Conservation (phyloP, 2,113 vertebrate genomes). For the Sylvilagus bachmani region DNA sequence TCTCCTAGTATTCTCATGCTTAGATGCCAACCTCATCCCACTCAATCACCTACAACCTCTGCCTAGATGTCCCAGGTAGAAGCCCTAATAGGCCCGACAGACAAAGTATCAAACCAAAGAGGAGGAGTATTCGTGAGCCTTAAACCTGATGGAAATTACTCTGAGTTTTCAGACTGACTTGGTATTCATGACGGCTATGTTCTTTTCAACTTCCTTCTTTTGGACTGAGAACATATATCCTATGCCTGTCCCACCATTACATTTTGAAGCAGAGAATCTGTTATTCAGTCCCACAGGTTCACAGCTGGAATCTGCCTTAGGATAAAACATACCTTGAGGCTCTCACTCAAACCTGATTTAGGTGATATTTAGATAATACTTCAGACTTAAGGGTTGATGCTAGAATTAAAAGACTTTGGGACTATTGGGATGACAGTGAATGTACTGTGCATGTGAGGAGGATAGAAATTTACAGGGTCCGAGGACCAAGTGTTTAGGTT, state of each 20-base stretch:
- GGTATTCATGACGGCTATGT: not conserved
- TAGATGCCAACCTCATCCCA: not conserved
- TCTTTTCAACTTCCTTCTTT: not conserved
- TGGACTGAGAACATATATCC: not conserved
- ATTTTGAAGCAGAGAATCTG: not conserved
- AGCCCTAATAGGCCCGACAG: not conserved
- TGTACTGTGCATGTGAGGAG: not conserved
- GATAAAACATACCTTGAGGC: not conserved
- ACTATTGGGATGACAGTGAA: not conserved
- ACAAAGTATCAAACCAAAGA: not conserved
- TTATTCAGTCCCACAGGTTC: not conserved
- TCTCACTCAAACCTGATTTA: not conserved
- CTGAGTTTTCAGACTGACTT: not conserved
- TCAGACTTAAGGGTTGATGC: not conserved
- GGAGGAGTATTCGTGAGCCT: not conserved
- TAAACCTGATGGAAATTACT: not conserved
- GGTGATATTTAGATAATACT: not conserved
- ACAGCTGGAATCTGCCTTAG: not conserved
- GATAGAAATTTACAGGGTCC: not conserved
- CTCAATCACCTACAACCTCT: not conserved
- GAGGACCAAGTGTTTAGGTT: not conserved
- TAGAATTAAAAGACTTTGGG: not conserved
- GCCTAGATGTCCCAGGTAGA: fast-evolving
- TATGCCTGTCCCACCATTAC: not conserved
- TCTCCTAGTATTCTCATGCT: not conserved